Base-by-base conservation (phyloP, 2,888 invertebrate genomes). In the Galerucella pusilla region DNA sequence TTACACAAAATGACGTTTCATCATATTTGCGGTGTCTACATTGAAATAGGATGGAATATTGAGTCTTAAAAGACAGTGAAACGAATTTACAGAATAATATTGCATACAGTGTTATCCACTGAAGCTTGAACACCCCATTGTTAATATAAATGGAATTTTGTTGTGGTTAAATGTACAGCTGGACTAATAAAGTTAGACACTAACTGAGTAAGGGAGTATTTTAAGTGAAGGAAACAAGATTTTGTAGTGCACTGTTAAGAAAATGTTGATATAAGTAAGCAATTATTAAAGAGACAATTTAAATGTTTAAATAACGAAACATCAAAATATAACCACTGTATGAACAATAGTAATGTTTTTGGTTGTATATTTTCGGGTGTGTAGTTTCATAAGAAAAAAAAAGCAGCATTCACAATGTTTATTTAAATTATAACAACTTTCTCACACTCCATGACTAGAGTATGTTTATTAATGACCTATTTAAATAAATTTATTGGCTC, bases 371-470 rank as follows among this genome's bases (percentile, higher is more conserved):
- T 59, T 59, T 59, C 14, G 11, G 59, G 4, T 59, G 59, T 59
- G 59, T 59, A 59, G n/a, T 59, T 59, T 5, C 20, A 10, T 14
- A 54, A 59, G 49, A 28, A 49, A 54, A 61, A 68, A 61, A 45
- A 65, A 60, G 54, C 72, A 75, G 45, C 60, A 68, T 52, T 69
- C 65, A 65, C 71, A 75, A 60, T 72, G 72, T 68, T 69, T 72
- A 63, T 75, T 75, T 75, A 75, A 75, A 72, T 60, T 72, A 75
- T 75, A 72, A 75, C 75, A 75, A 75, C 65, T 75, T 75, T 75
- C 72, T 72, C 72, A 68, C 75, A 75, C 75, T 75, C 64, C 35
- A 42, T 42, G 35, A 42, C 35, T 42, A 42, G 7, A 42, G 35
- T 69, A 65, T 60, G 73, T 73, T 65, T 75, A 75, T 75, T 75